Evolutionary conservation across 2,888 invertebrate genomes (phyloP).

Genomic region (Tiliacea citrago): DNA sequence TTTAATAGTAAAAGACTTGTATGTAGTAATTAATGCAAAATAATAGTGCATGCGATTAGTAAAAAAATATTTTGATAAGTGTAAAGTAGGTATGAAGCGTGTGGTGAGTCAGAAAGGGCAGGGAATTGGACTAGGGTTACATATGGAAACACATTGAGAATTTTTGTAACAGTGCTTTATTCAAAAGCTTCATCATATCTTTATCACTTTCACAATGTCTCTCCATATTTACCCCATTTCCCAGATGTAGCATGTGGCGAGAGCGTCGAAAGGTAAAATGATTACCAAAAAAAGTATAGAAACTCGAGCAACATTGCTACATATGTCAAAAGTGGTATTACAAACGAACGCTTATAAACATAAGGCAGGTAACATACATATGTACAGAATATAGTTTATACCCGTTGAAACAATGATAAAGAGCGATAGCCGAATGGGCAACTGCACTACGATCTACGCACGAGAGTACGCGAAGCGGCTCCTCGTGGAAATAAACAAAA

Average conservation of each 20-base stretch:
- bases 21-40: conserved; percentile 31
- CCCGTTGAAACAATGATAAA: conserved; percentile 89
- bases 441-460: conserved; percentile 69
- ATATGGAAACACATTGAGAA: conserved; percentile 93
- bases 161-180: conserved; percentile 93
- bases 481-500: conserved; percentile 70
- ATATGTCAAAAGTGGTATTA: conserved; percentile 91
- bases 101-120: conserved; percentile 71
- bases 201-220: conserved; percentile 92
- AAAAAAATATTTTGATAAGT: conserved; percentile 53
- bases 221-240: conserved; percentile 93
- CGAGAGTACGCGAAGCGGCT: conserved; percentile 58
- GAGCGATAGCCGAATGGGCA: conserved; percentile 83
- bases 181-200: conserved; percentile 91
- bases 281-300: conserved; percentile 81
- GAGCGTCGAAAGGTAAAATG: conserved; percentile 85
- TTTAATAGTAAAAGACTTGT: conserved; percentile 4
- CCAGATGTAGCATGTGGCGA: conserved; percentile 91
- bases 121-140: conserved; percentile 83
- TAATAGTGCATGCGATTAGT: conserved; percentile 66
- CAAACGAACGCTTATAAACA: conserved; percentile 90
- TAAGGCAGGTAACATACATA: conserved; percentile 89
- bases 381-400: conserved; percentile 87
- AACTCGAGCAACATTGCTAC: conserved; percentile 90
- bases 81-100: conserved; percentile 64